These are phyloP conservation scores for Meteorus cinctellus DNA, from an alignment of 2,888 invertebrate genomes.

Conservation along the genomic window DNA sequence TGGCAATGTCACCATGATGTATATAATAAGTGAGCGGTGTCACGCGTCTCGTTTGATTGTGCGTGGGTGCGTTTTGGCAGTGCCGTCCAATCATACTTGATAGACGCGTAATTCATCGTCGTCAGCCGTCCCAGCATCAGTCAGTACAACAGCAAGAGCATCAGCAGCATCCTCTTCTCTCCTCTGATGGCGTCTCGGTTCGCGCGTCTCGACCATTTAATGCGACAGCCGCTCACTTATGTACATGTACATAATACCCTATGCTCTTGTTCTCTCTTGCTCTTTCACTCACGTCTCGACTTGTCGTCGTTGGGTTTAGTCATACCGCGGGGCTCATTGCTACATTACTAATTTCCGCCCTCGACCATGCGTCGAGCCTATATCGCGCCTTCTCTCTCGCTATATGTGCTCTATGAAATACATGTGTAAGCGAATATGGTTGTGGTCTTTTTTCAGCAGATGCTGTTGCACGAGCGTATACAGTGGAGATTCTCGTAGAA, in stretches of 20 bases:
- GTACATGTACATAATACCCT: background rate
- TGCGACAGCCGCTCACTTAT: conserved; percentile 17
- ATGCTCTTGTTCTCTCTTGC: background rate
- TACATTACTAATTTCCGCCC: conserved; percentile 72
- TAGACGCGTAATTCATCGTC: conserved; percentile 58
- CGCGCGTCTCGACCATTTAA: conserved; percentile 27
- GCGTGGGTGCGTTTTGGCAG: conserved; percentile 58
- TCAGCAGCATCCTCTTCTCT: conserved; percentile 29
- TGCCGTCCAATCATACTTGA: conserved; percentile 56
- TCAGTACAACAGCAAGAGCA: too few relatives aligned
- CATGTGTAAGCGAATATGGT: background rate
- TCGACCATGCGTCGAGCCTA: conserved; percentile 54
- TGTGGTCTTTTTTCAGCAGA: conserved; percentile 3
- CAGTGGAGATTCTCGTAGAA: conserved; percentile 28
- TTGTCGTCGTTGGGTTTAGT: conserved; percentile 57
- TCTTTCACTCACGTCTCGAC: conserved; percentile 4
- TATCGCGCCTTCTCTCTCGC: conserved; percentile 19
- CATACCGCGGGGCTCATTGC: conserved; percentile 64
- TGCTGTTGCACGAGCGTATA: conserved; percentile 13
- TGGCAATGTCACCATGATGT: background rate
- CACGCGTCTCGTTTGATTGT: conserved; percentile 45
- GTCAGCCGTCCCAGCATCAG: conserved; percentile 24
- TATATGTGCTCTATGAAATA: conserved; percentile 16
- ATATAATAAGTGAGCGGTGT: conserved; percentile 31
- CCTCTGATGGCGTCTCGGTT: conserved; percentile 22